These are phyloP conservation scores for Phalloptychus januarius DNA, from an alignment of 2,797 vertebrate species.

Conservation along the genomic window DNA sequence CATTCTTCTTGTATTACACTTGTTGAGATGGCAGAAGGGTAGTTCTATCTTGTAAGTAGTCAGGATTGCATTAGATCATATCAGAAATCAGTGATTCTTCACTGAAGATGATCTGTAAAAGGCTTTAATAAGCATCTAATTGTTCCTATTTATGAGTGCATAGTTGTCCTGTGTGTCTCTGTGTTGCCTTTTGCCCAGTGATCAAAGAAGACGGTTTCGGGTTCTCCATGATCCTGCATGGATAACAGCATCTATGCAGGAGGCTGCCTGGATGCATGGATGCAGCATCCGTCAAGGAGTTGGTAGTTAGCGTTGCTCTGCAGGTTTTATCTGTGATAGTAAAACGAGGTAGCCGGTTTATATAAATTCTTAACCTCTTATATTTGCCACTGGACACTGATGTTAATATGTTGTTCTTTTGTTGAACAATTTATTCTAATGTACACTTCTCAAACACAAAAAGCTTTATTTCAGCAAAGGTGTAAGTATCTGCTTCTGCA, in stretches of 20 bases:
- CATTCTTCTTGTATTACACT: not conserved
- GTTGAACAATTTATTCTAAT: not conserved
- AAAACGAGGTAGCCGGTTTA: too few relatives aligned
- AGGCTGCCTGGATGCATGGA: too few relatives aligned
- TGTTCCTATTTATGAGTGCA: not conserved
- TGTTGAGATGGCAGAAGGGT: not conserved
- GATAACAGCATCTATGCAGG: too few relatives aligned
- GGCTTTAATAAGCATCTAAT: not conserved
- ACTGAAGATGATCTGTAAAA: not conserved
- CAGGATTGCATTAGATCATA: not conserved
- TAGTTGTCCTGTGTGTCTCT: not conserved
- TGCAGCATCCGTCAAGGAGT: too few relatives aligned
- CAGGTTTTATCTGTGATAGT: too few relatives aligned
- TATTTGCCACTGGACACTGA: too few relatives aligned
- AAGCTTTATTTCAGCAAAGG: not conserved
- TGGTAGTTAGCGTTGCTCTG: too few relatives aligned
- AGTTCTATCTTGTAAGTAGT: not conserved
- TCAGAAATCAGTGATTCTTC: not conserved
- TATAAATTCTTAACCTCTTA: too few relatives aligned
- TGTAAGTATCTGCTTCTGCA: not conserved
- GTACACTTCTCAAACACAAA: not conserved
- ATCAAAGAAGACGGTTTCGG: too few relatives aligned
- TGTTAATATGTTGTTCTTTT: not conserved
- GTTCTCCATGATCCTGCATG: too few relatives aligned
- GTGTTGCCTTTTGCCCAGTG: not conserved